Conservation (phyloP, 2,113 vertebrate species). For the Chionodraco myersi region DNA sequence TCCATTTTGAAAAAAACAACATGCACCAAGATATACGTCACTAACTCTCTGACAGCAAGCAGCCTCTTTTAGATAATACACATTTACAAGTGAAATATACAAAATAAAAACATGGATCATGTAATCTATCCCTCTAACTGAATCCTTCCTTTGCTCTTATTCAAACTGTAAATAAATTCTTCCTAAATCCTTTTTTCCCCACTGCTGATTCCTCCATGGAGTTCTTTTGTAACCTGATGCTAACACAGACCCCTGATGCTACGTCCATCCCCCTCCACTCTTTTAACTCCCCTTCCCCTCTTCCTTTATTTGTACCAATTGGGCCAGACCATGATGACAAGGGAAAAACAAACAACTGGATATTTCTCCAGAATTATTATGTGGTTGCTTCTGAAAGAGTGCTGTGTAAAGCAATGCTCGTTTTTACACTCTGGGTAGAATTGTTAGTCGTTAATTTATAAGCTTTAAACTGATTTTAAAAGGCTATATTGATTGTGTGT, state of each 20-base stretch:
- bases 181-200: conserved; percentile 37
- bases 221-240: conserved; percentile 63
- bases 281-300: conserved; percentile 65
- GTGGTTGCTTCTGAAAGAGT: background rate
- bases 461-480: background rate
- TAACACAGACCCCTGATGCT: conserved; percentile 62
- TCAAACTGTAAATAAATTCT: conserved; percentile 44
- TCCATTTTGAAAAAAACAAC: background rate
- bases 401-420: conserved; percentile 17
- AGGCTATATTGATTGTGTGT: background rate
- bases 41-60: conserved; percentile 71
- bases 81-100: conserved; percentile 4
- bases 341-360: background rate
- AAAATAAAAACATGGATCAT: conserved; percentile 11
- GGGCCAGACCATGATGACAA: conserved; percentile 71
- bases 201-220: conserved; percentile 40
- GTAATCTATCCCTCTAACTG: conserved; percentile 58
- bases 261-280: conserved; percentile 45
- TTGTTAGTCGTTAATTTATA: background rate
- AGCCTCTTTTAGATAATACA: conserved; percentile 46
- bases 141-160: conserved; percentile 43
- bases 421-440: background rate
- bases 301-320: conserved; percentile 84
- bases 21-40: conserved; percentile 9
- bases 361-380: conserved; percentile 3